Evolutionary conservation across 2,797 vertebrate genomes (phyloP).

Genomic region (Tamandua tetradactyla): DNA sequence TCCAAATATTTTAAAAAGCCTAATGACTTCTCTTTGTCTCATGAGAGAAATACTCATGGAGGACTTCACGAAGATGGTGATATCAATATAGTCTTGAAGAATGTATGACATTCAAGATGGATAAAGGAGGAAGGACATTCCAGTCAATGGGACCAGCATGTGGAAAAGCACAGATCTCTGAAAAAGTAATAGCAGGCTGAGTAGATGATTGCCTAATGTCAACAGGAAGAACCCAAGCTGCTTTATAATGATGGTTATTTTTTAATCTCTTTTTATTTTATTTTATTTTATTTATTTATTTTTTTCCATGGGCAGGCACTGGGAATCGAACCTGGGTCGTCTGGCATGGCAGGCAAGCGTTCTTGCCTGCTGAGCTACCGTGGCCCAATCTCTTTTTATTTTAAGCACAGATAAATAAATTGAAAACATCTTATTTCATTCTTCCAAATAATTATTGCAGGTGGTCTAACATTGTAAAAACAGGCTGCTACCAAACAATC

Average conservation of each 20-base stretch:
- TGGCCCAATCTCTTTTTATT: background rate
- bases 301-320: too few species aligned
- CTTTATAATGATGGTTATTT: background rate
- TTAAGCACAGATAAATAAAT: background rate
- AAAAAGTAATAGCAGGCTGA: background rate
- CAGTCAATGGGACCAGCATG: too few species aligned
- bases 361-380: too few species aligned
- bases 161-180: background rate
- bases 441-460: background rate
- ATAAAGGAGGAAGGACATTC: background rate
- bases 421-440: background rate
- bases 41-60: too few species aligned
- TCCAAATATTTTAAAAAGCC: background rate
- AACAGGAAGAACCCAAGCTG: background rate
- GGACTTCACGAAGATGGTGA: background rate
- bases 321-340: too few species aligned
- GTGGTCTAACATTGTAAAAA: background rate
- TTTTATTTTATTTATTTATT: too few species aligned
- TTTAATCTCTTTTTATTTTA: background rate
- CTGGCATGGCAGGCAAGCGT: too few species aligned
- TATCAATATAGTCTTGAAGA: background rate
- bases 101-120: background rate
- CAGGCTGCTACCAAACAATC: background rate
- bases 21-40: background rate
- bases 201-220: background rate